A percentile compares a stretch with the other conserved stretches of the same genome.
Conservation (phyloP, 2,113 vertebrate species). For the Melanotaenia duboulayi region DNA sequence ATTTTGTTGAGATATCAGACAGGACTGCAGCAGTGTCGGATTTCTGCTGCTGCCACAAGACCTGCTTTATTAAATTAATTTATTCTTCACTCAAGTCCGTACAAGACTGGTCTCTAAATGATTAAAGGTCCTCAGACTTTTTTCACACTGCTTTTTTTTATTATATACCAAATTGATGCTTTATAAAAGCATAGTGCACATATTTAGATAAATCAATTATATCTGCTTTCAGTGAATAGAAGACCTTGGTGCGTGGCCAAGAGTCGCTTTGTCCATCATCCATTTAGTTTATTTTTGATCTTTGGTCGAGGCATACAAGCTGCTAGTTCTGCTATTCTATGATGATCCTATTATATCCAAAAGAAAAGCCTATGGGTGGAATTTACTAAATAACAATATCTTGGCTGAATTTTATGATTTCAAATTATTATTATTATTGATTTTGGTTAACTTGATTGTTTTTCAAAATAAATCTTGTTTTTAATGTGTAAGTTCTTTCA, state of each 20-base stretch:
- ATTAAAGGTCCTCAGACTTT: slow-evolving; percentile 16
- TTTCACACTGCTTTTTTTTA: slow-evolving; percentile 5
- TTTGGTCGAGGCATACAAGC: slow-evolving; percentile 12
- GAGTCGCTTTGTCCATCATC: slow-evolving; percentile 39
- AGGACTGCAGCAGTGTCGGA: slow-evolving; percentile 20
- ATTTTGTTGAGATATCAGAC: slow-evolving; percentile 41
- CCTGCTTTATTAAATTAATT: slow-evolving; percentile 36
- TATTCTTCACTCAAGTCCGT: background rate
- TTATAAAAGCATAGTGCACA: slow-evolving; percentile 27
- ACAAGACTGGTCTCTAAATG: slow-evolving; percentile 1
- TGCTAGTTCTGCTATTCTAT: background rate
- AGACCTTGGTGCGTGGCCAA: slow-evolving; percentile 25
- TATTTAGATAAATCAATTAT: slow-evolving; percentile 47
- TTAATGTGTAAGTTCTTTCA: background rate
- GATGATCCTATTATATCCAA: background rate
- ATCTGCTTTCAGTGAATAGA: slow-evolving; percentile 38
- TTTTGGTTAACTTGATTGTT: background rate
- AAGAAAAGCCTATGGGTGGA: slow-evolving; percentile 5
- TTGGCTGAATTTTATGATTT: background rate
- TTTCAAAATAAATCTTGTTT: no score
- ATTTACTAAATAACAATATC: slow-evolving; percentile 10
- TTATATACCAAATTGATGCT: slow-evolving; percentile 23
- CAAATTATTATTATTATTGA: background rate
- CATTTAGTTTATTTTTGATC: slow-evolving; percentile 40
- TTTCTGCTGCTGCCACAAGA: slow-evolving; percentile 1